A percentile compares a stretch with the other conserved stretches of the same genome.
These are phyloP conservation scores for Anas flavirostris DNA, from an alignment of 2,797 vertebrate genomes.

Conservation along the genomic window DNA sequence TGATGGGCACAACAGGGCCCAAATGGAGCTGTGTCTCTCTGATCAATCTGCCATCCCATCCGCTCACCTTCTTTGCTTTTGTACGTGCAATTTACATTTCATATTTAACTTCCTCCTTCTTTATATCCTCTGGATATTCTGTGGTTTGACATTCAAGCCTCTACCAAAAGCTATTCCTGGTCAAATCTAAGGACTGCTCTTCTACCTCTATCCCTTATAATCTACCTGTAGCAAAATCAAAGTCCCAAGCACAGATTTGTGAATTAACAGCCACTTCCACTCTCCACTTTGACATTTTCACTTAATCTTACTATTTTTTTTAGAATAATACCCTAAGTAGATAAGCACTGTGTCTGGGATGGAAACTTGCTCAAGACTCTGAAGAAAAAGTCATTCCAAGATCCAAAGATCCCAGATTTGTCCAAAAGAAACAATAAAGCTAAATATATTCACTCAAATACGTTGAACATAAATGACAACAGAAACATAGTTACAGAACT, in stretches of 20 bases:
- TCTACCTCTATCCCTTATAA: neutral
- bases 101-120: neutral
- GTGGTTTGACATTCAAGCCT: neutral
- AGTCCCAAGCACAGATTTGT: neutral
- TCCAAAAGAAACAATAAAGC: slow-evolving; percentile 25
- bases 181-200: neutral
- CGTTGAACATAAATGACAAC: neutral
- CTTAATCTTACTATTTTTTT: neutral
- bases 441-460: neutral
- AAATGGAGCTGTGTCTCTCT: neutral
- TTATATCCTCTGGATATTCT: neutral
- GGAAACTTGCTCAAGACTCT: neutral
- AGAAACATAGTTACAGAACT: neutral
- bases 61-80: neutral
- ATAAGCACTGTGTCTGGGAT: neutral
- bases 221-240: neutral
- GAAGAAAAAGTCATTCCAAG: neutral
- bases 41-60: neutral
- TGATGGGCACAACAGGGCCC: neutral
- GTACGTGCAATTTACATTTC: neutral
- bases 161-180: neutral
- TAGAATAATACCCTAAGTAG: neutral
- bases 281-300: neutral
- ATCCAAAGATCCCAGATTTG: neutral
- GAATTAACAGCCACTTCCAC: neutral